phyloP scores from a whole-genome alignment of 2,888 invertebrate genomes.

The Nomada fabriciana region DNA sequence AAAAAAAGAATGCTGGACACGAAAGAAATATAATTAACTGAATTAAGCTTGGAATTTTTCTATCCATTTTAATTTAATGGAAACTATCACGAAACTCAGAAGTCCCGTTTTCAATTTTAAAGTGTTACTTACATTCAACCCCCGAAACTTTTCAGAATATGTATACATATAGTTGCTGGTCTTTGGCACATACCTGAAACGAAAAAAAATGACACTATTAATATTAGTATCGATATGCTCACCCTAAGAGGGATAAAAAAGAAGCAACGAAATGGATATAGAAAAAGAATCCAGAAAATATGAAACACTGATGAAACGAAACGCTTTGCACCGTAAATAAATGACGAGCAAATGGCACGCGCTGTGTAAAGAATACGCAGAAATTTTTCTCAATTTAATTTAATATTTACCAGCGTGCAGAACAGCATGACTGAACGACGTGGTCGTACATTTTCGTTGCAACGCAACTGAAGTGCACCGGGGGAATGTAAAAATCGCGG shows the following conservation, averaged over 20 bases:
- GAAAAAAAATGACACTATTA: not conserved
- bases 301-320: not conserved
- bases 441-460: constrained; percentile 23
- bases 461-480: constrained; percentile 8
- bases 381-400: constrained; percentile 36
- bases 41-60: too few species aligned
- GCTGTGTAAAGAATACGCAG: not conserved
- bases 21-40: too few species aligned
- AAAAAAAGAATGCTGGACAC: too few species aligned
- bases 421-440: not conserved
- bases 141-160: not conserved
- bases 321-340: not conserved
- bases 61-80: too few species aligned
- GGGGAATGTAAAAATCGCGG: constrained; percentile 20
- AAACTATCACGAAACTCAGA: too few species aligned
- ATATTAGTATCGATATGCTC: not conserved
- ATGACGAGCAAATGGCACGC: not conserved
- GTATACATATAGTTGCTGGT: not conserved
- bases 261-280: not conserved
- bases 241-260: not conserved
- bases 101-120: not conserved
- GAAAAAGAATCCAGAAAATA: too few species aligned
- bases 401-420: constrained; percentile 13
- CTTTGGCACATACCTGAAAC: constrained; percentile 40
- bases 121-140: constrained; percentile 4